Evolutionary conservation across 1,140 invertebrate species (phyloP), one percentile per base, ranked within the genome.

Genomic region (Phthorimaea operculella): DNA sequence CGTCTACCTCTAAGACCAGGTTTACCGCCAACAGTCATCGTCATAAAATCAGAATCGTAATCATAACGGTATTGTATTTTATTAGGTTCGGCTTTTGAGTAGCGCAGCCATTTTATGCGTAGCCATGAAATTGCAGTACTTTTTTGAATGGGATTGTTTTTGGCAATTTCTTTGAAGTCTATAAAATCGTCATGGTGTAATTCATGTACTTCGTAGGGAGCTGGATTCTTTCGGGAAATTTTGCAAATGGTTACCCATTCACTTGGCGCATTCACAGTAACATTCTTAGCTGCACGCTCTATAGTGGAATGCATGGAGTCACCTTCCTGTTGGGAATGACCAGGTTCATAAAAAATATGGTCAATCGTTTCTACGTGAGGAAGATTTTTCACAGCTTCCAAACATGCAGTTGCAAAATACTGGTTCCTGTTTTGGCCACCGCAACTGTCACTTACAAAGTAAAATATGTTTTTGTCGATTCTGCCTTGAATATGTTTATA

Each of bases 301-400:
- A 42, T 42, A 42, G 39, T 42, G 39, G 39, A 42, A 42, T 42
- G 39, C 39, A 42, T 42, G 11, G 39, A 42, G 14, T 42, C 39
- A 42, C 11, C 39, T 42, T 42, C 39, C 39, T n/a, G 11, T 42
- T 42, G 39, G 39, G 39, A n/a, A 14, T 42, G 39, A 42, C 39
- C 39, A 42, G 14, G 11, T 42, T 42, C 39, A n/a, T n/a, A 42
- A 42, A 42, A n/a, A n/a, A n/a, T 42, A n/a, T 42, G 39, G 11
- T 42, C 39, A n/a, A 42, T 42, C 11, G 39, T 28, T 6, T 28
- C 39, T 42, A 42, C 14, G 14, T 42, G 11, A 11, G 11, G 11
- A 14, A n/a, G 39, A 11, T 42, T 42, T 14, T n/a, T 42, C 11
- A 42, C 39, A 14, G 14, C 14, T n/a, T 42, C 14, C 39, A 42